A percentile compares a stretch with the other conserved stretches of the same genome.
These are phyloP conservation scores for Shargacucullia verbasci DNA, from an alignment of 2,888 invertebrate species.

Conservation along the genomic window DNA sequence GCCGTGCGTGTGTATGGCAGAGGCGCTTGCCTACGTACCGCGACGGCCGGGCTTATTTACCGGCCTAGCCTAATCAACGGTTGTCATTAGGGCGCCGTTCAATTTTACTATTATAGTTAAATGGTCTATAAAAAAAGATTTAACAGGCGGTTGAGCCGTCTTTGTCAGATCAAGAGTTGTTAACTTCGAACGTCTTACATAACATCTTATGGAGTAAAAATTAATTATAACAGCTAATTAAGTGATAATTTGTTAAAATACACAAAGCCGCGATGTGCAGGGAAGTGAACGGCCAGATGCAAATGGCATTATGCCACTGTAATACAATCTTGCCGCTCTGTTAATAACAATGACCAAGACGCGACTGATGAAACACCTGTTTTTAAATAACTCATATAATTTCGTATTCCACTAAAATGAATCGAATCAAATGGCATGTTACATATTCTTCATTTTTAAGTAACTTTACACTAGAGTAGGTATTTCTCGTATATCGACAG, in stretches of 20 bases:
- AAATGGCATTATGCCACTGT: conserved; percentile 56
- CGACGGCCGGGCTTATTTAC: conserved; percentile 17
- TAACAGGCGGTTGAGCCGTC: conserved; percentile 16
- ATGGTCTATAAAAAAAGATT: conserved; percentile 27
- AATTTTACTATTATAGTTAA: conserved; percentile 32
- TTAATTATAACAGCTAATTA: conserved; percentile 43
- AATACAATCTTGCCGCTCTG: conserved; percentile 65
- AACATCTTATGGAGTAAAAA: conserved; percentile 21
- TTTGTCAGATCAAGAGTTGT: background rate
- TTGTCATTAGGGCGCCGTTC: conserved; percentile 32
- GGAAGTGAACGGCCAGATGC: conserved; percentile 61
- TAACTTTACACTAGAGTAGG: too few relatives aligned
- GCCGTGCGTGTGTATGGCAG: conserved; percentile 5
- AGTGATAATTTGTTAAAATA: conserved; percentile 48
- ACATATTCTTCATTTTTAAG: too few relatives aligned
- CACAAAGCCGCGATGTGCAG: conserved; percentile 32
- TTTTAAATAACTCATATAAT: conserved; percentile 30
- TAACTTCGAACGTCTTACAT: conserved; percentile 16
- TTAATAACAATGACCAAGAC: conserved; percentile 56
- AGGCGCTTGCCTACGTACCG: conserved; percentile 8
- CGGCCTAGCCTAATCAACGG: conserved; percentile 23
- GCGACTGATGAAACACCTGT: conserved; percentile 44
- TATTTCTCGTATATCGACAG: too few relatives aligned
- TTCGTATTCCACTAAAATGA: conserved; percentile 2
- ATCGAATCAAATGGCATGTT: too few relatives aligned